phyloP scores from a whole-genome alignment of 2,113 vertebrate species.

The Hyla sarda region DNA sequence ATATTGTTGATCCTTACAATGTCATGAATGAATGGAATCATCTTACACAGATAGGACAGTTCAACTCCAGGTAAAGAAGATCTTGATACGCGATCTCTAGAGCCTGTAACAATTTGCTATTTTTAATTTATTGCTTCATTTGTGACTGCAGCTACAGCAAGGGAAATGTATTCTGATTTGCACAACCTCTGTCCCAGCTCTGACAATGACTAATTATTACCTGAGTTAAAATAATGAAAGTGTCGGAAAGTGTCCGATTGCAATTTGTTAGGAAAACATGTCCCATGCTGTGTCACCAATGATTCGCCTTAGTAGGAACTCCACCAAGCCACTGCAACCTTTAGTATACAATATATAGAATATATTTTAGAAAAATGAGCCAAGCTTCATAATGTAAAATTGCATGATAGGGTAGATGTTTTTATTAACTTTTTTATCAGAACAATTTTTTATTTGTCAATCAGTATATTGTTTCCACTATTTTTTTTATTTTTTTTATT shows the following conservation, averaged over 20 bases:
- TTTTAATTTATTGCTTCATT: conserved; percentile 90
- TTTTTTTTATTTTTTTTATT: neutral
- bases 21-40: conserved; percentile 72
- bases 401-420: neutral
- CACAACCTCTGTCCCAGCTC: conserved; percentile 82
- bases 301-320: conserved; percentile 76
- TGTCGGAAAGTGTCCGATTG: conserved; percentile 88
- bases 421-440: neutral
- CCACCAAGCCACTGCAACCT: conserved; percentile 64
- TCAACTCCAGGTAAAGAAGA: conserved; percentile 71
- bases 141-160: conserved; percentile 83
- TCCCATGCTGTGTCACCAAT: conserved; percentile 80
- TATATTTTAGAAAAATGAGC: neutral
- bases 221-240: conserved; percentile 90
- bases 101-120: conserved; percentile 82
- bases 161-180: conserved; percentile 90
- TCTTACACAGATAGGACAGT: conserved; percentile 70
- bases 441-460: neutral
- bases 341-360: neutral
- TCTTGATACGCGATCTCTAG: conserved; percentile 81
- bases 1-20: neutral
- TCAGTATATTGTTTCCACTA: neutral
- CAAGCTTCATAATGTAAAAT: neutral
- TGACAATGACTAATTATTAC: conserved; percentile 90
- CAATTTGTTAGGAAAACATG: conserved; percentile 90